Evolutionary conservation across 2,797 vertebrate species (phyloP), one percentile per base, ranked within the genome.

Genomic region (Hapalemur alaotrensis): DNA sequence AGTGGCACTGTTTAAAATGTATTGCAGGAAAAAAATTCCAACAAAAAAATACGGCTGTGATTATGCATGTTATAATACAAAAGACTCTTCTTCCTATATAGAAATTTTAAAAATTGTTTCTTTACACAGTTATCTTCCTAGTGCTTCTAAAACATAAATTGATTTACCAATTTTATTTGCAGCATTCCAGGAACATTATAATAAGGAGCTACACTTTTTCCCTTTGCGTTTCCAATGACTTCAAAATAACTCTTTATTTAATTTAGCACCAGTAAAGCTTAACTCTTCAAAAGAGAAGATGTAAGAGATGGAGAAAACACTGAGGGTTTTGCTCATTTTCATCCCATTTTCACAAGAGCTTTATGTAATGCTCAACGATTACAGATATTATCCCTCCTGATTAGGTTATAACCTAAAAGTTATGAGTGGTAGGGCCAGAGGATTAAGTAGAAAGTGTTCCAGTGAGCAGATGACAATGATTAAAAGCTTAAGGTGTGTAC

Each of bases 191-290:
- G 35, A 91, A 93, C 32, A 73, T 69, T 73, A 65, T 32, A 67
- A 57, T 79, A n/a, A 94, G n/a, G 76, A 96, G 46, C 32, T n/a
- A 52, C 7, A 91, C 50, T 79, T 94, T 95, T 76, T 69, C 69
- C 61, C 41, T 59, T 75, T 78, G 38, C 46, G 61, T 12, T 93
- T 78, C 48, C 22, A 93, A 35, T 83, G 50, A 75, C 32, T 86
- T 91, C 70, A 94, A 94, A 92, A 76, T 86, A 67, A 43, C 25
- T 83, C 72, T 90, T 72, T 75, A 95, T 89, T 96, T 96, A 90
- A 96, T 89, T 91, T 93, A 69, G 50, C 38, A 80, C 23, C 67
- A 94, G 35, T 73, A 89, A 82, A 72, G 35, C 38, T 73, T 88
- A 76, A 93, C n/a, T 93, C 13, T 72, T 69, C 22, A 87, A 94